Percentiles rank a stretch among this genome's conserved stretches.
phyloP scores from a whole-genome alignment of 2,888 invertebrate genomes.

The Listrodromus nycthemerus region DNA sequence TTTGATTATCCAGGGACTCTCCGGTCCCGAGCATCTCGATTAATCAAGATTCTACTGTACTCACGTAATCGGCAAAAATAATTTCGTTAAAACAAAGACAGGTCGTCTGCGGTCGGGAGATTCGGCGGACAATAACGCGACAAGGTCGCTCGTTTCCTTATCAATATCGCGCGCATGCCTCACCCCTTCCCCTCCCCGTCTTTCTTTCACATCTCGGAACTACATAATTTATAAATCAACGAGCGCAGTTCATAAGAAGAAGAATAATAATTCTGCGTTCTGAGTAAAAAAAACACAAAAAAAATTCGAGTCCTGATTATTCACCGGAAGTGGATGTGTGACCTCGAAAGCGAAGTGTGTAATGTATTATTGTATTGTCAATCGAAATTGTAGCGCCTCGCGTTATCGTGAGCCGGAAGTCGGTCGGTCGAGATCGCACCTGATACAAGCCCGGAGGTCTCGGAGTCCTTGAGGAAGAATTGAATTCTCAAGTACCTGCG shows the following conservation, averaged over 20 bases:
- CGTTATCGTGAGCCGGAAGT: slow-evolving; percentile 26
- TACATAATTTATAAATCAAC: slow-evolving; percentile 38
- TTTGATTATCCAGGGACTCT: no score
- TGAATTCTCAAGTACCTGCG: background rate
- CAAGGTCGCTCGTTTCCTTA: slow-evolving; percentile 17
- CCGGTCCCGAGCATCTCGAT: no score
- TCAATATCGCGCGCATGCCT: background rate
- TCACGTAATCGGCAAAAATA: background rate
- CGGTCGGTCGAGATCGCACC: slow-evolving; percentile 22
- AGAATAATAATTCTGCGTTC: no score
- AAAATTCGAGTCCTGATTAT: background rate
- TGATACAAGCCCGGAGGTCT: slow-evolving; percentile 9
- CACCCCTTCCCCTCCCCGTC: background rate
- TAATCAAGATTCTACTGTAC: no score
- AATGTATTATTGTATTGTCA: slow-evolving; percentile 1
- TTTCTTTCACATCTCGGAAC: background rate
- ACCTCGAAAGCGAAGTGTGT: slow-evolving; percentile 33
- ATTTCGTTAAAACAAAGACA: background rate
- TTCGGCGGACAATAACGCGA: background rate
- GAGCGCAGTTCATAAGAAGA: background rate
- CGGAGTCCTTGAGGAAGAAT: slow-evolving; percentile 10
- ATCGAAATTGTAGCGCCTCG: background rate
- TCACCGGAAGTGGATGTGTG: slow-evolving; percentile 5
- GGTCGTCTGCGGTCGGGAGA: slow-evolving; percentile 5
- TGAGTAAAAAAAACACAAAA: no score